These are phyloP conservation scores for Aspidapion aeneum DNA, from an alignment of 2,888 invertebrate genomes.

Conservation along the genomic window DNA sequence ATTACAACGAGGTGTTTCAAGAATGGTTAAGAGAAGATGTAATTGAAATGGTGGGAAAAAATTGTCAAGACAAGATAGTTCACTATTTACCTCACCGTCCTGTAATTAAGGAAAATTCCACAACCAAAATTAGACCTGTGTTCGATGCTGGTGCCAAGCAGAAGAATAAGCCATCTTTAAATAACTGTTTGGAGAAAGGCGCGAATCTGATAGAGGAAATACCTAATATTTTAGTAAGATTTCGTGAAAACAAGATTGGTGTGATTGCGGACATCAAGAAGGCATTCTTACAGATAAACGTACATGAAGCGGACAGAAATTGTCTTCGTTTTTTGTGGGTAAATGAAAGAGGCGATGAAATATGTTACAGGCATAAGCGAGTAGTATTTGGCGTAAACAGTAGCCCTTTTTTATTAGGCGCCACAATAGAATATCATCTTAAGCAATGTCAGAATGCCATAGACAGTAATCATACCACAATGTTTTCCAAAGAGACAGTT, in stretches of 20 bases:
- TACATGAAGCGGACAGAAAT: constrained; percentile 13
- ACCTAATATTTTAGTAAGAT: constrained; percentile 20
- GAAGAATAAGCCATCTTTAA: constrained; percentile 24
- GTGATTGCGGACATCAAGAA: constrained; percentile 24
- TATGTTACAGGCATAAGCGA: constrained; percentile 13
- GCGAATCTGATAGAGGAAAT: constrained; percentile 23
- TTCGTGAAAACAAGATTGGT: constrained; percentile 19
- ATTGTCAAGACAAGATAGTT: background rate
- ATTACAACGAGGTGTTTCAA: constrained; percentile 15
- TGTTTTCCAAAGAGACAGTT: constrained; percentile 7
- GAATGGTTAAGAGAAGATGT: constrained; percentile 21
- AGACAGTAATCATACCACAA: background rate
- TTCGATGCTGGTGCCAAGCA: constrained; percentile 13
- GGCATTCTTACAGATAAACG: constrained; percentile 22
- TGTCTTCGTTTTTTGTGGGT: constrained; percentile 16
- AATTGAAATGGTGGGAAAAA: constrained; percentile 16
- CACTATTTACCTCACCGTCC: constrained; percentile 16
- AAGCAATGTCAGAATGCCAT: constrained; percentile 2
- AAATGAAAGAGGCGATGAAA: constrained; percentile 6
- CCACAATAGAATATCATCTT: constrained; percentile 16
- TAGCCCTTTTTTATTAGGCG: constrained; percentile 19
- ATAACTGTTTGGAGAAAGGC: constrained; percentile 21
- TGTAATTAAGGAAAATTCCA: constrained; percentile 8
- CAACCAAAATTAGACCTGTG: constrained; percentile 16
- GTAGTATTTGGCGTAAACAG: constrained; percentile 20